Conservation (phyloP, 2,888 invertebrate species). For the Drosophila meridiana region DNA sequence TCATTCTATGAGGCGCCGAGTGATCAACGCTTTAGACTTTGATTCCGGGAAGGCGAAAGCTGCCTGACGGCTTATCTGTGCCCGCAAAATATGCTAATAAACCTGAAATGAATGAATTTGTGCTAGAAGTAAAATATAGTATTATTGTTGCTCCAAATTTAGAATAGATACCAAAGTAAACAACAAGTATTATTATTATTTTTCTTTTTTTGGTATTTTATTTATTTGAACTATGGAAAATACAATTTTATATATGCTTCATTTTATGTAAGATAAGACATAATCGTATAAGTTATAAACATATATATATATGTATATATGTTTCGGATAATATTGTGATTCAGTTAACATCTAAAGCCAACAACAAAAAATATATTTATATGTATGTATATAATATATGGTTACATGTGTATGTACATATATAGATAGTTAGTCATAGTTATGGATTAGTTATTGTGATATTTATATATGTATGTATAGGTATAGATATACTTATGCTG, state of each 20-base stretch:
- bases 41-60: not conserved
- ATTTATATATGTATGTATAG: slow-evolving; percentile 10
- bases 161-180: not conserved
- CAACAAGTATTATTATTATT: not conserved
- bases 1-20: not conserved
- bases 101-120: not conserved
- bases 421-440: slow-evolving; percentile 14
- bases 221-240: slow-evolving; percentile 69
- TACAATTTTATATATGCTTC: slow-evolving; percentile 52
- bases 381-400: slow-evolving; percentile 5
- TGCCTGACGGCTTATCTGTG: not conserved
- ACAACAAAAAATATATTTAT: slow-evolving; percentile 59
- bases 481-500: slow-evolving; percentile 20
- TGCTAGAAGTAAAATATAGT: not conserved
- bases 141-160: not conserved
- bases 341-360: slow-evolving; percentile 66
- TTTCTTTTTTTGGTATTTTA: slow-evolving; percentile 23
- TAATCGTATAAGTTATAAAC: slow-evolving; percentile 31
- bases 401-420: slow-evolving; percentile 26
- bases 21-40: slow-evolving; percentile 3
- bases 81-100: not conserved
- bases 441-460: slow-evolving; percentile 8
- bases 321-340: slow-evolving; percentile 43
- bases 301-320: slow-evolving; percentile 15
- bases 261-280: slow-evolving; percentile 28